Evolutionary conservation across 1,140 invertebrate genomes (phyloP), one percentile per base, ranked within the genome.

Genomic region (Meloidogyne chitwoodi): DNA sequence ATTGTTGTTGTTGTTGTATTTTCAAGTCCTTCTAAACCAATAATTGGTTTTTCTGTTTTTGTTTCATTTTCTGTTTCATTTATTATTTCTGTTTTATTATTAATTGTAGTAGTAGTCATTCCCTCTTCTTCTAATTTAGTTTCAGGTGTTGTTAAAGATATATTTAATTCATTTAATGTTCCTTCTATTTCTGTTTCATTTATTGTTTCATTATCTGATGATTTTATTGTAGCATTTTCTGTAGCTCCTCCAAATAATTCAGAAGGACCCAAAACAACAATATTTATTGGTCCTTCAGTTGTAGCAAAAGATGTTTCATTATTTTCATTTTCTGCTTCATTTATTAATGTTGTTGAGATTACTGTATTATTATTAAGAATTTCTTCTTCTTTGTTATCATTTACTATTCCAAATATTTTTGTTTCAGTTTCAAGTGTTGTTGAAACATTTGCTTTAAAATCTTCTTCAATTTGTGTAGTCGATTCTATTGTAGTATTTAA

Each of bases 71-170:
- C 27, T 24, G 68, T 26, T 26, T 16, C 14, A 34, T 8, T 6
- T 44, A 12, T 38, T 62, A 41, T 48, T 22, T 22, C 62, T 12
- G 70, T 22, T 16, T 8, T 10, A 26, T 61, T 27, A 26, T 6
- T 26, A 22, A 6, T 26, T 22, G 62, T 64, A 6, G 44, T 29
- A 22, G 48, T 73, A 62, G 14, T 65, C 19, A 10, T 22, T 62
- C 34, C 24, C 6, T 22, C 61, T n/a, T 24, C 31, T 31, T 22
- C 41, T 34, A 31, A 61, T 12, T 24, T n/a, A 11, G 0, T 11
- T 69, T 81, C 29, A 48, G 79, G 75, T 27, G 81, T 76, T 34
- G 76, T 76, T 81, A 26, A n/a, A n/a, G 79, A 79, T 27, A 61
- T 68, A 61, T 24, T 64, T 67, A 27, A 65, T 75, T 34, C 31